Conservation (phyloP, 2,888 invertebrate genomes). For the Xanthia togata region DNA sequence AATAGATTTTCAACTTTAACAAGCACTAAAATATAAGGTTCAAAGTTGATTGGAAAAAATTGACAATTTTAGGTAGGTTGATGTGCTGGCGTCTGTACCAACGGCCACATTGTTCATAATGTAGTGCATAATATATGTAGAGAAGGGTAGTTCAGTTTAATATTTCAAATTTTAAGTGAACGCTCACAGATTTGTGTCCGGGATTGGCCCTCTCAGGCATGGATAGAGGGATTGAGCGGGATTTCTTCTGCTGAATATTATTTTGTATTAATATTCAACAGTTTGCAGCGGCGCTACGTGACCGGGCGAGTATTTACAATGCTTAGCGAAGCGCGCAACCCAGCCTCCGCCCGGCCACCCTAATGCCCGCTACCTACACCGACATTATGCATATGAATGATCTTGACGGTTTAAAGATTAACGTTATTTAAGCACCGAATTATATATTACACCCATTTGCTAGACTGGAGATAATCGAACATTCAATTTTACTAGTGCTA, state of each 20-base stretch:
- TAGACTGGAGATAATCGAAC: not conserved
- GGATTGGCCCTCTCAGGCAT: conserved; percentile 74
- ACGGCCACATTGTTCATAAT: conserved; percentile 6
- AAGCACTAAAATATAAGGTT: no score
- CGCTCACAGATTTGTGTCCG: conserved; percentile 44
- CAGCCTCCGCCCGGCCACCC: conserved; percentile 69
- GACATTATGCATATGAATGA: conserved; percentile 77
- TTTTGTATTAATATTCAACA: conserved; percentile 89
- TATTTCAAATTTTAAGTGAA: conserved; percentile 44
- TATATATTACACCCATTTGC: conserved; percentile 37
- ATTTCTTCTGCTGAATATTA: conserved; percentile 82
- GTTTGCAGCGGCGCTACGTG: conserved; percentile 86
- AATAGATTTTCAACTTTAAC: no score
- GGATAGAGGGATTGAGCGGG: conserved; percentile 72
- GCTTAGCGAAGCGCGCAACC: conserved; percentile 85
- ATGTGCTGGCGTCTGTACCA: no score
- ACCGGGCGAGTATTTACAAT: conserved; percentile 87
- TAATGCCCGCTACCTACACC: conserved; percentile 66
- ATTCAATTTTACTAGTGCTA: conserved; percentile 1
- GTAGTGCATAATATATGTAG: not conserved
- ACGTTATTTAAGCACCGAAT: conserved; percentile 41
- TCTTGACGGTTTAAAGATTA: conserved; percentile 58
- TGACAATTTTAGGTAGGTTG: no score
- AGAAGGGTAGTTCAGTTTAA: conserved; percentile 26
- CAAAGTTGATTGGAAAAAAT: no score